A percentile compares a stretch with the other conserved stretches of the same genome.
These are phyloP conservation scores for Thalassarche chlororhynchos DNA, from an alignment of 2,113 vertebrate species.

Conservation along the genomic window DNA sequence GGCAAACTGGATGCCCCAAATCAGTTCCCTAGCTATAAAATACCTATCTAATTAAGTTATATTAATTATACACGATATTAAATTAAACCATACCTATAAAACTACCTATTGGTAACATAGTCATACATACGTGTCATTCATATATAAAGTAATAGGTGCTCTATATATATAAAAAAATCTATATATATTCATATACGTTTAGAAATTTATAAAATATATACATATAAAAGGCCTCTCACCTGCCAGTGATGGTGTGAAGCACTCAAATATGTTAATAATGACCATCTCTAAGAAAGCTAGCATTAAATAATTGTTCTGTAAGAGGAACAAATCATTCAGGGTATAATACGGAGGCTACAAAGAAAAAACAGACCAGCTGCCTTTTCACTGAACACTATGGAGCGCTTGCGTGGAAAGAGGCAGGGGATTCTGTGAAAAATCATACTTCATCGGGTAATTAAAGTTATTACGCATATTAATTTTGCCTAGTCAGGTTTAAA, in stretches of 20 bases:
- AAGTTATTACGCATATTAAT: constrained; percentile 29
- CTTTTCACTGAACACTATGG: neutral
- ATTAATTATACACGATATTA: neutral
- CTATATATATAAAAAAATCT: neutral
- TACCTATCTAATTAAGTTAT: neutral
- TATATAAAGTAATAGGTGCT: neutral
- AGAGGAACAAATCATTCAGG: neutral
- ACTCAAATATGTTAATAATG: neutral
- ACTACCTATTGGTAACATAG: neutral
- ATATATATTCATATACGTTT: neutral
- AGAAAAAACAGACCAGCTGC: constrained; percentile 38
- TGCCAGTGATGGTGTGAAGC: neutral
- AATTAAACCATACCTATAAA: neutral
- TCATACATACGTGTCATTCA: neutral
- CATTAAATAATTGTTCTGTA: neutral
- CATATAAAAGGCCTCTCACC: neutral
- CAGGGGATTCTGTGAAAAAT: neutral
- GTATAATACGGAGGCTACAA: neutral
- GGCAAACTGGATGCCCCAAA: neutral
- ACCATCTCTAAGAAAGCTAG: neutral
- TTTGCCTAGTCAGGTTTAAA: constrained; percentile 52
- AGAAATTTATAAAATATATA: neutral
- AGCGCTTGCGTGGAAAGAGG: neutral
- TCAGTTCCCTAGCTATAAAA: neutral
- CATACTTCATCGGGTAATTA: neutral